These are phyloP conservation scores for Perca flavescens DNA, from an alignment of 2,113 vertebrate genomes.

Conservation along the genomic window DNA sequence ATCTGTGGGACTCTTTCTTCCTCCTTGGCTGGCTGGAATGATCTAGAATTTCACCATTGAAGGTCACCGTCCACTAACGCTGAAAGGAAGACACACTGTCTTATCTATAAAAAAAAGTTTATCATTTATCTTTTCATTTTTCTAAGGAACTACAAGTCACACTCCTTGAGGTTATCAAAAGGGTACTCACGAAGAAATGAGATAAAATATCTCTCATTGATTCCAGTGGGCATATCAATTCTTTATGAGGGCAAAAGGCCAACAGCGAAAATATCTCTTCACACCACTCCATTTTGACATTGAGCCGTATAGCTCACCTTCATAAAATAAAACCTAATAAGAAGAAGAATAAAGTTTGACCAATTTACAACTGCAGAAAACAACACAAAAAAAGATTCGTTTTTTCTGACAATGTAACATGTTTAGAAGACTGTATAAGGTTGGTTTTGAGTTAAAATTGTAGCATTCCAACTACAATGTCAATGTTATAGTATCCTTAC, in stretches of 20 bases:
- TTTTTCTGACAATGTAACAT: background rate
- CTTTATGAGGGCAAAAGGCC: conserved; percentile 73
- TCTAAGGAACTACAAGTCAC: conserved; percentile 22
- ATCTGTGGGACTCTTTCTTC: conserved; percentile 95
- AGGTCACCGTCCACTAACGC: background rate
- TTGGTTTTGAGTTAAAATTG: conserved; percentile 17
- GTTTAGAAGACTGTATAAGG: background rate
- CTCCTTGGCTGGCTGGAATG: conserved; percentile 98
- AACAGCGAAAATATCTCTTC: conserved; percentile 46
- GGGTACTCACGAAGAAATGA: conserved; percentile 30
- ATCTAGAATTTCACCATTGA: conserved; percentile 79
- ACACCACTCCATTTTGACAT: conserved; percentile 41
- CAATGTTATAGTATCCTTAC: conserved; percentile 16
- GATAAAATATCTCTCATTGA: conserved; percentile 60
- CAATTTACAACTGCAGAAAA: background rate
- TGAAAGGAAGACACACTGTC: conserved; percentile 6
- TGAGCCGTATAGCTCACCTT: conserved; percentile 38
- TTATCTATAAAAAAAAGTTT: conserved; percentile 29
- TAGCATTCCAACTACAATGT: conserved; percentile 22
- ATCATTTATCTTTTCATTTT: conserved; percentile 41
- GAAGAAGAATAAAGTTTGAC: conserved; percentile 22
- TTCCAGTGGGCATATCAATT: conserved; percentile 63
- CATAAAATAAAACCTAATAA: conserved; percentile 5
- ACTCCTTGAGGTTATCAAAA: conserved; percentile 45
- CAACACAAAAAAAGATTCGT: background rate